Percentiles rank a stretch among this genome's conserved stretches.
Conservation (phyloP, 2,113 vertebrate species). For the Puffinus mauretanicus region DNA sequence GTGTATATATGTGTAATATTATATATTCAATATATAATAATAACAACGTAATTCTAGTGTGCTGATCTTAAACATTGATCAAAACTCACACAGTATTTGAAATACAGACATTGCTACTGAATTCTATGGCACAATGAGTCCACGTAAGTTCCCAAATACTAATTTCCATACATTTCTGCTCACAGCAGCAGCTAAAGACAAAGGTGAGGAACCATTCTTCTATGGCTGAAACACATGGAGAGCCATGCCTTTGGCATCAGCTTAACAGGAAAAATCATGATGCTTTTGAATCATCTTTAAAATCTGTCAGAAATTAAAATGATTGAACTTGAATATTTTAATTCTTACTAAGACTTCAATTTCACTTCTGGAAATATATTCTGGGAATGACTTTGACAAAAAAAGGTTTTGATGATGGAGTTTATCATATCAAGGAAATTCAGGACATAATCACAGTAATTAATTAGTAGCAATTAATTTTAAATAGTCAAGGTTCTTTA, state of each 20-base stretch:
- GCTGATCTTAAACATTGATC: not conserved
- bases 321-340: not conserved
- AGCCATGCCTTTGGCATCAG: not conserved
- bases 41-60: not conserved
- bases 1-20: not conserved
- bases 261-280: not conserved
- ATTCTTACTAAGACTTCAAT: not conserved
- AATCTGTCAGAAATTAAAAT: not conserved
- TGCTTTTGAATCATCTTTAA: not conserved
- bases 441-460: not conserved
- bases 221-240: not conserved
- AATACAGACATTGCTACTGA: not conserved
- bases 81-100: not conserved
- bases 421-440: not conserved
- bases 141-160: not conserved
- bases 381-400: not conserved
- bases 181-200: not conserved
- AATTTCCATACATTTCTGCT: not conserved
- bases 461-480: not conserved
- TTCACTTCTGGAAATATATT: not conserved
- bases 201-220: not conserved
- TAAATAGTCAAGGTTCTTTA: not conserved
- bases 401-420: not conserved
- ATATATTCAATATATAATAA: not conserved
- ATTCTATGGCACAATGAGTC: not conserved